A percentile compares a stretch with the other conserved stretches of the same genome.
Evolutionary conservation across 2,797 vertebrate genomes (phyloP).

Genomic region (Orestias chungarensis): DNA sequence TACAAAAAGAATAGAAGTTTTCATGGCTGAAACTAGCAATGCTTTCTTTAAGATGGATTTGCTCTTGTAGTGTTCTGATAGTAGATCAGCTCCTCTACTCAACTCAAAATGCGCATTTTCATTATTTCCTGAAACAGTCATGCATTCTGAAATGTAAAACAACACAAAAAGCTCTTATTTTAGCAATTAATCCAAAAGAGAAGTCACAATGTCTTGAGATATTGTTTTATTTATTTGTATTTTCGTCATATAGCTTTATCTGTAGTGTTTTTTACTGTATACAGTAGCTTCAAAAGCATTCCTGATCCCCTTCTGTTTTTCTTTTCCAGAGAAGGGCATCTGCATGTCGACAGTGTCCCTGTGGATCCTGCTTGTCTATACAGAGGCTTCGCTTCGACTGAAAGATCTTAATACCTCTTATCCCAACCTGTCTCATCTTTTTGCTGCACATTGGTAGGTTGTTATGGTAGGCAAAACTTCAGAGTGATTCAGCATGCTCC

Average conservation of each 20-base stretch:
- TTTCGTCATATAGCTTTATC: neutral
- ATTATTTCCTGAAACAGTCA: conserved; percentile 1
- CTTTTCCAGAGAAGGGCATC: conserved; percentile 80
- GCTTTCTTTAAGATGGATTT: neutral
- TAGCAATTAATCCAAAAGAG: neutral
- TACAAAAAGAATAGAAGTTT: neutral
- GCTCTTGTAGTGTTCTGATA: neutral
- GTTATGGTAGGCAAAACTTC: conserved; percentile 7
- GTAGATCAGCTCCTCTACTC: neutral
- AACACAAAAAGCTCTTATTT: neutral
- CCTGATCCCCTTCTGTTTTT: neutral
- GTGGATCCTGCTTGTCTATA: conserved; percentile 86
- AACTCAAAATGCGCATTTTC: neutral
- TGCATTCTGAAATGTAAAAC: neutral
- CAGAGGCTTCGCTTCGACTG: conserved; percentile 82
- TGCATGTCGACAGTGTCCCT: conserved; percentile 84
- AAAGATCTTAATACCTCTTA: conserved; percentile 84
- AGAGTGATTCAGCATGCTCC: neutral
- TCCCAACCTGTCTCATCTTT: conserved; percentile 84
- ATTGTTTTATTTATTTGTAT: neutral
- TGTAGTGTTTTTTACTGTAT: neutral
- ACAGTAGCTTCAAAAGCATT: neutral
- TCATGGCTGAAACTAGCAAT: neutral
- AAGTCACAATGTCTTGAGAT: neutral
- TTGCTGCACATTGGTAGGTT: conserved; percentile 84